Conservation (phyloP, 2,888 invertebrate species). For the Hypsopygia costalis region DNA sequence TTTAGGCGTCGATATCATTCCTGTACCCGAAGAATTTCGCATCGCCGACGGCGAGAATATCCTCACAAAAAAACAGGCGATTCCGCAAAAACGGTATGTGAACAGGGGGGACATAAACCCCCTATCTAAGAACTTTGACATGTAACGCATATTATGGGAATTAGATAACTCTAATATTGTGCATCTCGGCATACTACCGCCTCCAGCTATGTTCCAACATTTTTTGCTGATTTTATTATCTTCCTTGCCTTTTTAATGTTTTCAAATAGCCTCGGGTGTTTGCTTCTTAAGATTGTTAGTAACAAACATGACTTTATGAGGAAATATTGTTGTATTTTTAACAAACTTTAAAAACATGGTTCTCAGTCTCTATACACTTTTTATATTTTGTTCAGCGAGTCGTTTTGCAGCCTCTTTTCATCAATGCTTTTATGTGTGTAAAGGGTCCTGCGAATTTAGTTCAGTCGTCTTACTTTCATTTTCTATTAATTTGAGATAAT, state of each 20-base stretch:
- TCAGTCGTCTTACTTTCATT: no score
- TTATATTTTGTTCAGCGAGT: not conserved
- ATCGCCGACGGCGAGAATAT: constrained; percentile 10
- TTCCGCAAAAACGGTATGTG: constrained; percentile 40
- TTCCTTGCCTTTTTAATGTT: constrained; percentile 7
- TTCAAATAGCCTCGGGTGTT: constrained; percentile 9
- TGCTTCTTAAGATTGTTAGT: constrained; percentile 5
- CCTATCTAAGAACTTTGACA: constrained; percentile 70
- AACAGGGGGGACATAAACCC: constrained; percentile 39
- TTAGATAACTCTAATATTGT: constrained; percentile 63
- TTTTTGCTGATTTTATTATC: constrained; percentile 7
- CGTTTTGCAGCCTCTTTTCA: no score
- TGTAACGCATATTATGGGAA: constrained; percentile 69
- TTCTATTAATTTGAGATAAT: no score
- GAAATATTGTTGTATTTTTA: not conserved
- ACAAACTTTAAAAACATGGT: not conserved
- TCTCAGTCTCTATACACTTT: not conserved
- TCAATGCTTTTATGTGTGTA: no score
- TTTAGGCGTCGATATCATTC: constrained; percentile 5
- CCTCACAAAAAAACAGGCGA: constrained; percentile 16
- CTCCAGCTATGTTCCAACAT: constrained; percentile 1
- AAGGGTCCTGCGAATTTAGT: no score
- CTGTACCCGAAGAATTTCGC: constrained; percentile 6
- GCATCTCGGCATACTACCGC: not conserved
- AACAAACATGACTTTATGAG: constrained; percentile 8